A percentile compares a stretch with the other conserved stretches of the same genome.
Evolutionary conservation across 2,113 vertebrate genomes (phyloP).

Genomic region (Cyanocitta stelleri): DNA sequence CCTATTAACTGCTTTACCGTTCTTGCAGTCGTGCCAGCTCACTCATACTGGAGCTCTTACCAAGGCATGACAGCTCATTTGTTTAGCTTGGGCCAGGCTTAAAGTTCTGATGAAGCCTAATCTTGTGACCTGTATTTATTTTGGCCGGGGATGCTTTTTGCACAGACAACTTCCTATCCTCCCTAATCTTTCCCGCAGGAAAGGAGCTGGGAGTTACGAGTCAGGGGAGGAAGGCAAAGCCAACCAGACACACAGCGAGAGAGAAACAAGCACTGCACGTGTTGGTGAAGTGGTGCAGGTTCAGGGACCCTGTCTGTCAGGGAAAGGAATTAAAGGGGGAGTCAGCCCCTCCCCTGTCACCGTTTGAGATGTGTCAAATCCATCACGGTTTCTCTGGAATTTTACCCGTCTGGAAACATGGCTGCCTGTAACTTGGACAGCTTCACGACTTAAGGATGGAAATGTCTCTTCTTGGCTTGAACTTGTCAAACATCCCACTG

Average conservation of each 20-base stretch:
- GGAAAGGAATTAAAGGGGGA: slow-evolving; percentile 18
- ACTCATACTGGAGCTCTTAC: slow-evolving; percentile 42
- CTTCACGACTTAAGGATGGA: background rate
- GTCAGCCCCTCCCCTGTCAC: background rate
- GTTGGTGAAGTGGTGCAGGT: slow-evolving; percentile 5
- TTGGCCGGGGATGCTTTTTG: slow-evolving; percentile 60
- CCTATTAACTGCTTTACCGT: slow-evolving; percentile 53
- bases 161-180: slow-evolving; percentile 69
- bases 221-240: slow-evolving; percentile 26
- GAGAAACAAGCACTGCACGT: background rate
- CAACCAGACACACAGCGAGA: slow-evolving; percentile 1
- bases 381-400: slow-evolving; percentile 9
- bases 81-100: slow-evolving; percentile 69
- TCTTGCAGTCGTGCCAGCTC: slow-evolving; percentile 57
- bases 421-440: background rate
- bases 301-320: slow-evolving; percentile 25
- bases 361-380: background rate
- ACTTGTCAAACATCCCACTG: background rate
- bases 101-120: slow-evolving; percentile 73
- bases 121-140: slow-evolving; percentile 72
- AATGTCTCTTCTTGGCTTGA: background rate
- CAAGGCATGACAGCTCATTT: slow-evolving; percentile 67
- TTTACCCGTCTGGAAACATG: slow-evolving; percentile 17
- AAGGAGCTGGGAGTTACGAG: slow-evolving; percentile 18
- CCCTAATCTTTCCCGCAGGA: slow-evolving; percentile 69